phyloP scores from a whole-genome alignment of 2,888 invertebrate genomes.

The Altica lythri region DNA sequence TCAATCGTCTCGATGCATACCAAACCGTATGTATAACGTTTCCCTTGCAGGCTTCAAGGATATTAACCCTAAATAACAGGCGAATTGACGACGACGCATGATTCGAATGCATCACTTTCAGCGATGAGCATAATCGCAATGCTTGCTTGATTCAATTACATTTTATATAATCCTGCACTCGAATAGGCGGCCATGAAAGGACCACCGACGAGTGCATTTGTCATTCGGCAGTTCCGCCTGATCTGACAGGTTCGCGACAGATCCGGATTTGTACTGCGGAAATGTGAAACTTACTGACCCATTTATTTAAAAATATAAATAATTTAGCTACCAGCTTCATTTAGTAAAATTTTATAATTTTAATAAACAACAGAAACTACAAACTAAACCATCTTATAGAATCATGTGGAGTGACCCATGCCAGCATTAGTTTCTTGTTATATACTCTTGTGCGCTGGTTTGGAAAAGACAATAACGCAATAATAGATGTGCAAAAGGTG shows the following conservation, averaged over 20 bases:
- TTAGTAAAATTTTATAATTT: too few relatives aligned
- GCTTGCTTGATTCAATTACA: conserved; percentile 56
- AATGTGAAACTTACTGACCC: too few relatives aligned
- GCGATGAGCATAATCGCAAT: conserved; percentile 54
- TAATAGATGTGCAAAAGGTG: too few relatives aligned
- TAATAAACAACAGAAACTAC: too few relatives aligned
- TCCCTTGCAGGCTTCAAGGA: conserved; percentile 40
- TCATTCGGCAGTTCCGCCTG: conserved; percentile 57
- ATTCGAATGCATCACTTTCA: conserved; percentile 54
- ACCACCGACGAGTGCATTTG: conserved; percentile 55
- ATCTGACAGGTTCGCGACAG: conserved; percentile 53
- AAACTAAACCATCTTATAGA: too few relatives aligned
- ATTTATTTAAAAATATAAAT: too few relatives aligned
- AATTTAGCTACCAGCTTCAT: too few relatives aligned
- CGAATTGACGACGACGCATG: conserved; percentile 44
- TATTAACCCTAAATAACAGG: conserved; percentile 46
- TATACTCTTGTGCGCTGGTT: too few relatives aligned
- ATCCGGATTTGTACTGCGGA: conserved; percentile 9
- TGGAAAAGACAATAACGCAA: too few relatives aligned
- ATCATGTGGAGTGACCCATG: too few relatives aligned
- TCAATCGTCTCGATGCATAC: too few relatives aligned
- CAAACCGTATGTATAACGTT: conserved; percentile 27
- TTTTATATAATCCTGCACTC: conserved; percentile 58
- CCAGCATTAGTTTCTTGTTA: too few relatives aligned
- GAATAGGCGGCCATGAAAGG: conserved; percentile 48